Percentiles rank a stretch among this genome's conserved stretches.
Evolutionary conservation across 1,140 invertebrate species (phyloP).

Genomic region (Sitodiplosis mosellana): DNA sequence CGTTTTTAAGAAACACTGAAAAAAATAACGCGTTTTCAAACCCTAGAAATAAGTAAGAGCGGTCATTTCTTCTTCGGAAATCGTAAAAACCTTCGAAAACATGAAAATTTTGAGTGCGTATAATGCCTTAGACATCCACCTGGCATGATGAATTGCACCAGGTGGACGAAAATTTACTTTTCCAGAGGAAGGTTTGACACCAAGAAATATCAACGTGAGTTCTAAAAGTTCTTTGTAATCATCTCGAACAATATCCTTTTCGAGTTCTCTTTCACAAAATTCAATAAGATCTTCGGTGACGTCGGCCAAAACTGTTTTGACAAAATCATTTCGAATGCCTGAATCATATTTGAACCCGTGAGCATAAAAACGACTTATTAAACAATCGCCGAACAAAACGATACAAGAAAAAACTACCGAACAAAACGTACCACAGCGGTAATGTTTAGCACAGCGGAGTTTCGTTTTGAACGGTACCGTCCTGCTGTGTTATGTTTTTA

Average conservation of each 20-base stretch:
- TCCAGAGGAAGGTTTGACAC: background rate
- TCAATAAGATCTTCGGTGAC: background rate
- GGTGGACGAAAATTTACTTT: background rate
- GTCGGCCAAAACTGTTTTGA: background rate
- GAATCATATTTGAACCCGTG: too few species aligned
- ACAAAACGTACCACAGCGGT: too few species aligned
- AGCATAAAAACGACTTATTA: too few species aligned
- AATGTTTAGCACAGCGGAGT: too few species aligned
- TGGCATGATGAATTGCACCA: conserved; percentile 10
- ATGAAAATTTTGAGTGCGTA: conserved; percentile 12
- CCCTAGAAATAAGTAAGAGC: background rate
- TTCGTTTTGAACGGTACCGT: too few species aligned
- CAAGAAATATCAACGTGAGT: conserved; percentile 7
- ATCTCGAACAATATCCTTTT: background rate
- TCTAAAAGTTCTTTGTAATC: conserved; percentile 10
- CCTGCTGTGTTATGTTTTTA: too few species aligned
- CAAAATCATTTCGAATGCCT: background rate
- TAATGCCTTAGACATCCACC: conserved; percentile 11
- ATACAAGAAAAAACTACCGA: too few species aligned
- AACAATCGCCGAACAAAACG: too few species aligned
- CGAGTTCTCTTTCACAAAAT: background rate
- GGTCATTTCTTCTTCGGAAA: background rate
- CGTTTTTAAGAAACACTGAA: too few species aligned
- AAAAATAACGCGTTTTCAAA: too few species aligned
- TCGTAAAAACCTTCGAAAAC: conserved; percentile 8